A percentile compares a stretch with the other conserved stretches of the same genome.
Evolutionary conservation across 2,888 invertebrate genomes (phyloP).

Genomic region (Oithona nana): DNA sequence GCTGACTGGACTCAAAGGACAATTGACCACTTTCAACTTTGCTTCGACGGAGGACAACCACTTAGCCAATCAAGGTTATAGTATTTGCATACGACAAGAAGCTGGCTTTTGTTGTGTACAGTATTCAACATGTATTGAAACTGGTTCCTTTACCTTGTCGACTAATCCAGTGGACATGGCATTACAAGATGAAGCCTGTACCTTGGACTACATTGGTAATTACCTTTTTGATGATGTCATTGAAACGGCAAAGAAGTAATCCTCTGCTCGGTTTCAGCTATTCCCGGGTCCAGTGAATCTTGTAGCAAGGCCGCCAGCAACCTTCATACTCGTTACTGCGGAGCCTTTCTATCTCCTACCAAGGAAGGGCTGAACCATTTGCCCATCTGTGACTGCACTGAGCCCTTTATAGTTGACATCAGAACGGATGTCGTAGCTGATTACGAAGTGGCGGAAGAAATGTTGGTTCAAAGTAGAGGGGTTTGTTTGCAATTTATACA

Average conservation of each 20-base stretch:
- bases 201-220: not conserved
- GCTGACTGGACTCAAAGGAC: not conserved
- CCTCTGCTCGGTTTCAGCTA: too few species aligned
- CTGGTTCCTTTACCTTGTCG: not conserved
- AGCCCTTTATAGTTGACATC: not conserved
- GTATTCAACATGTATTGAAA: not conserved
- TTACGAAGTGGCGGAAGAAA: too few species aligned
- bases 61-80: not conserved
- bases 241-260: too few species aligned
- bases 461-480: too few species aligned
- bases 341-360: not conserved
- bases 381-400: not conserved
- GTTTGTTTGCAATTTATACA: too few species aligned
- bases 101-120: constrained; percentile 4
- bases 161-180: not conserved
- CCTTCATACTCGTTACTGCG: too few species aligned
- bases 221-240: not conserved
- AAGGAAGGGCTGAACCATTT: not conserved
- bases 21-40: constrained; percentile 6
- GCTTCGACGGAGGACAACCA: not conserved
- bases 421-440: not conserved
- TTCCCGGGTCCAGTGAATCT: too few species aligned
- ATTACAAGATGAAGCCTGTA: not conserved
- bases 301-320: too few species aligned
- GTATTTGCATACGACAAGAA: not conserved